Percentiles rank a stretch among this genome's conserved stretches.
Conservation (phyloP, 2,797 vertebrate genomes). For the Sarcoramphus papa region DNA sequence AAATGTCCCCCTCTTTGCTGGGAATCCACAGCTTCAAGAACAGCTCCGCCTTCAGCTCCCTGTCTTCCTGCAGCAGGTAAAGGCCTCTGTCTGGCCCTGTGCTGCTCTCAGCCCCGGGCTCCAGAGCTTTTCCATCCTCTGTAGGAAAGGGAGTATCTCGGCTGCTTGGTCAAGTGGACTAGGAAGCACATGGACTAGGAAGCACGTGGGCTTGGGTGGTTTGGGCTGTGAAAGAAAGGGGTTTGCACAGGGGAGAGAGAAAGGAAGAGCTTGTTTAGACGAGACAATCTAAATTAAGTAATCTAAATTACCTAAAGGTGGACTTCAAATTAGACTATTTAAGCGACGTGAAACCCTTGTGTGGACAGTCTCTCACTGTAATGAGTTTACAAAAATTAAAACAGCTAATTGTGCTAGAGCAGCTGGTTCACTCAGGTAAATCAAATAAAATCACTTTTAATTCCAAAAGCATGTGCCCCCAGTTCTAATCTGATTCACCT, state of each 20-base stretch:
- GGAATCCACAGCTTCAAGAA: conserved; percentile 96
- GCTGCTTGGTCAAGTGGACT: background rate
- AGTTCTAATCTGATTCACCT: background rate
- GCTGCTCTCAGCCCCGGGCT: conserved; percentile 15
- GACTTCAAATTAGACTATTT: background rate
- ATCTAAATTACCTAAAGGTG: background rate
- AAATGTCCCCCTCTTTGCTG: conserved; percentile 95
- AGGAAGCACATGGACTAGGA: background rate
- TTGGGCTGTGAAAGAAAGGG: background rate
- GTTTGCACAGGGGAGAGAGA: background rate
- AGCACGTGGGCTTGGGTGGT: background rate
- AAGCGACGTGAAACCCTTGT: background rate
- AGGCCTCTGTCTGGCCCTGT: conserved; percentile 40
- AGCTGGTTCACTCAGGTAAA: background rate
- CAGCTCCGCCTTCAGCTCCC: conserved; percentile 96
- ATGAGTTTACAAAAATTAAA: background rate
- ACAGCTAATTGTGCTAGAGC: background rate
- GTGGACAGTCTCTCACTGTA: background rate
- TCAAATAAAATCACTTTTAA: background rate
- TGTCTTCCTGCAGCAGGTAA: conserved; percentile 96
- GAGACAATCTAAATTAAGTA: background rate
- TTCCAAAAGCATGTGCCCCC: background rate
- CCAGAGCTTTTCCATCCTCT: background rate
- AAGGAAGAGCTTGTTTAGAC: background rate
- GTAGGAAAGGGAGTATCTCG: background rate